These are phyloP conservation scores for Rhynchophorus ferrugineus DNA, from an alignment of 1,140 invertebrate genomes.

Conservation along the genomic window DNA sequence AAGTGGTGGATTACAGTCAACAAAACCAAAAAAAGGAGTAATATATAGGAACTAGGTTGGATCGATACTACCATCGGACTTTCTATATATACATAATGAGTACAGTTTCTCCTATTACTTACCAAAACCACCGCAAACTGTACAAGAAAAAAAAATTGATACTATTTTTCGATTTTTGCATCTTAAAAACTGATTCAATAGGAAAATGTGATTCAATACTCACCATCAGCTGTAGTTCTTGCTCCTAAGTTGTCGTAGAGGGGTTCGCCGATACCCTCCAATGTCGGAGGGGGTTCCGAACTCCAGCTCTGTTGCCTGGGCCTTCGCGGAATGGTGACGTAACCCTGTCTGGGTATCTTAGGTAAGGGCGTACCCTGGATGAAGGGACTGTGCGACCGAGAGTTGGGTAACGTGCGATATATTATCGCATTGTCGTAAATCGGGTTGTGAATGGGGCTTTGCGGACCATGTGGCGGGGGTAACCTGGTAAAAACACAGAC, in stretches of 20 bases:
- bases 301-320: slow-evolving; percentile 75
- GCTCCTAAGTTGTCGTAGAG: slow-evolving; percentile 78
- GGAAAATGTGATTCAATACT: too few relatives aligned
- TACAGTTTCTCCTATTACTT: too few relatives aligned
- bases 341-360: slow-evolving; percentile 56
- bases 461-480: slow-evolving; percentile 45
- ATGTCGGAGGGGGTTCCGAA: slow-evolving; percentile 40
- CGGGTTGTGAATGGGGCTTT: slow-evolving; percentile 47
- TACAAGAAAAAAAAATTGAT: too few relatives aligned
- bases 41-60: too few relatives aligned
- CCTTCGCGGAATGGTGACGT: slow-evolving; percentile 76
- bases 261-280: slow-evolving; percentile 52
- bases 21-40: too few relatives aligned
- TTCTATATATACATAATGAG: too few relatives aligned
- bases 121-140: too few relatives aligned
- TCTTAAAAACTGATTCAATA: too few relatives aligned
- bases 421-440: slow-evolving; percentile 48
- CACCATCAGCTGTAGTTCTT: slow-evolving; percentile 77
- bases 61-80: too few relatives aligned
- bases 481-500: slow-evolving; percentile 48
- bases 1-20: too few relatives aligned
- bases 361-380: slow-evolving; percentile 32
- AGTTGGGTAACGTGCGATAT: slow-evolving; percentile 64
- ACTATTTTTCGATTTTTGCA: too few relatives aligned
- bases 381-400: slow-evolving; percentile 65